These are phyloP conservation scores for Aromia moschata DNA, from an alignment of 2,888 invertebrate species.

Conservation along the genomic window DNA sequence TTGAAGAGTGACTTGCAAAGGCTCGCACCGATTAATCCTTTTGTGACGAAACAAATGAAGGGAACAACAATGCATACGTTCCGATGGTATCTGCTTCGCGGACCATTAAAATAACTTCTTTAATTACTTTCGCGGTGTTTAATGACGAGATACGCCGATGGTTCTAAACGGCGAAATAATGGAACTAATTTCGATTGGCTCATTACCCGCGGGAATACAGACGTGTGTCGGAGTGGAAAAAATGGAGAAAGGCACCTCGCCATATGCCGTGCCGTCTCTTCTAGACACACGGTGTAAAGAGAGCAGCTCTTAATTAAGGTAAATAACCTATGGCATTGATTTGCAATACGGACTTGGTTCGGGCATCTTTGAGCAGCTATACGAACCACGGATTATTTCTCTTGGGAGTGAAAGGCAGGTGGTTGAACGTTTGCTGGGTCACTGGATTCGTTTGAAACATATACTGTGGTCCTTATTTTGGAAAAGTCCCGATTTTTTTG, in stretches of 20 bases:
- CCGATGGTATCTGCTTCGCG: slow-evolving; percentile 34
- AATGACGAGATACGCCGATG: slow-evolving; percentile 13
- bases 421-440: no score
- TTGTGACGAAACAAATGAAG: slow-evolving; percentile 47
- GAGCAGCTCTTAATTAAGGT: slow-evolving; percentile 6
- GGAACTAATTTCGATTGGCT: slow-evolving; percentile 20
- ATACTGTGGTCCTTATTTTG: no score
- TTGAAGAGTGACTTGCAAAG: slow-evolving; percentile 53
- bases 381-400: no score
- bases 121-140: slow-evolving; percentile 17
- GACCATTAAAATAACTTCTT: slow-evolving; percentile 23
- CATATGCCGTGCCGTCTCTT: slow-evolving; percentile 7
- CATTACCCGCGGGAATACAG: slow-evolving; percentile 12
- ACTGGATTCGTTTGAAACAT: no score
- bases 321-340: neutral
- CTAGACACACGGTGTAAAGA: slow-evolving; percentile 6
- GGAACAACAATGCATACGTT: slow-evolving; percentile 30
- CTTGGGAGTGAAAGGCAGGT: no score
- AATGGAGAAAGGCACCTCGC: neutral
- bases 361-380: no score
- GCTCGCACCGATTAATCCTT: slow-evolving; percentile 49
- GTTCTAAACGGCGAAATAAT: slow-evolving; percentile 17
- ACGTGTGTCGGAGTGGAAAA: neutral
- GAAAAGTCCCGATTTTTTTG: no score
- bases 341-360: neutral